Evolutionary conservation across 2,797 vertebrate species (phyloP), one percentile per base, ranked within the genome.

Genomic region (Limosa lapponica): DNA sequence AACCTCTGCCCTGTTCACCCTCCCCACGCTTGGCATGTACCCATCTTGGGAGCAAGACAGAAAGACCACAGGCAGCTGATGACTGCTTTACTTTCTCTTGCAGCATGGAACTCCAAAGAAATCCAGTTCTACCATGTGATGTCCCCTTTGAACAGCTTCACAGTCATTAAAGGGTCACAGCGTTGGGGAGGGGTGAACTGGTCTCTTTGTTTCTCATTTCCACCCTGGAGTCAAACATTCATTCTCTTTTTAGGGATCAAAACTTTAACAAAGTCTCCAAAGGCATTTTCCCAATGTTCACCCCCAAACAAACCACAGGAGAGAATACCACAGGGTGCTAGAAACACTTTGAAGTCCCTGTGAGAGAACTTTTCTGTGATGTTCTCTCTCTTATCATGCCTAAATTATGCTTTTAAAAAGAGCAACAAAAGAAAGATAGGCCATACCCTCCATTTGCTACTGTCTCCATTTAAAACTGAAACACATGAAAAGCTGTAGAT

Each of bases 201-300:
- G 30, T 58, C 80, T 71, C 86, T 93, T 83, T 95, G 77, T 90
- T 86, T 82, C 73, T 81, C 77, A 41, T 83, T 93, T 78, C 71
- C 65, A 94, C 67, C 52, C 78, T 34, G 36, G 36, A 92, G 55
- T 52, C 86, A 93, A 90, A 82, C 43, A 64, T 49, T 16, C 52
- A 92, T 62, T 89, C 78, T 72, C 72, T 58, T 89, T 46, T 84
- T 27, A 90, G 71, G 1, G 0, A 52, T 73, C 64, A 61, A 85
- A 92, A 80, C 32, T 43, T 3, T 11, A 91, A 44, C 11, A 46
- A 91, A 83, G n/a, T 30, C 84, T 94, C 73, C 81, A 87, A 77
- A 82, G 71, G 59, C 87, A 23, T 87, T 85, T 96, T 80, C 51
- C 67, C 64, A 59, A 44, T 55, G 55, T 72, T 89, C 64, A 58